Conservation (phyloP, 2,888 invertebrate species). For the Calephelis perditalis region DNA sequence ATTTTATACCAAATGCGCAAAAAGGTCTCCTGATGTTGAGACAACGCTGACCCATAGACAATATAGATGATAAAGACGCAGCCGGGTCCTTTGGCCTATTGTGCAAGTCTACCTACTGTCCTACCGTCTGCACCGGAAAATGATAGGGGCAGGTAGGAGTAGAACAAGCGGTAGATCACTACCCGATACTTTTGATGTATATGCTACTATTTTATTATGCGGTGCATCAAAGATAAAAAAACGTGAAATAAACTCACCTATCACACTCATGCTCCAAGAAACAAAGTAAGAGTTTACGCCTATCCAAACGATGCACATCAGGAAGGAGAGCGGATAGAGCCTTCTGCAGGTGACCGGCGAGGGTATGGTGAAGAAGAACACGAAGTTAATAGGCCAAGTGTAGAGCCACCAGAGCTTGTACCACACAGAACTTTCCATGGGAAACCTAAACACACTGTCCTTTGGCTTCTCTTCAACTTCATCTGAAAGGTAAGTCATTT, state of each 20-base stretch:
- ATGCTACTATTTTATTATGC: no score
- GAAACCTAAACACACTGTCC: constrained; percentile 64
- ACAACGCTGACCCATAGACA: no score
- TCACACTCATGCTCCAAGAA: constrained; percentile 94
- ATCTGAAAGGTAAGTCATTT: constrained; percentile 23
- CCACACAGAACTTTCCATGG: constrained; percentile 44
- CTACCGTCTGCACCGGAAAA: no score
- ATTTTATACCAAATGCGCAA: no score
- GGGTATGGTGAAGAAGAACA: constrained; percentile 84
- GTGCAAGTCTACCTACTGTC: no score
- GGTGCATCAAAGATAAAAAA: background rate
- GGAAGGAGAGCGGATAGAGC: constrained; percentile 86
- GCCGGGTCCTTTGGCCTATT: no score
- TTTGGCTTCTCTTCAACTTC: constrained; percentile 35
- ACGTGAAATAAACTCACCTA: constrained; percentile 75
- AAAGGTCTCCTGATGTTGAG: no score
- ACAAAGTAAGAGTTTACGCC: constrained; percentile 90
- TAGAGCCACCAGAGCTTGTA: constrained; percentile 81
- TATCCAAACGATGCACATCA: constrained; percentile 93
- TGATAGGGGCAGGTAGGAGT: no score
- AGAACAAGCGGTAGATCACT: no score
- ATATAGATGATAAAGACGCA: no score
- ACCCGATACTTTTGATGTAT: no score
- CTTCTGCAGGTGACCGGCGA: constrained; percentile 79
- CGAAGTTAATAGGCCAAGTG: constrained; percentile 83